Conservation (phyloP, 2,797 vertebrate species). For the Apogon hyalosoma region DNA sequence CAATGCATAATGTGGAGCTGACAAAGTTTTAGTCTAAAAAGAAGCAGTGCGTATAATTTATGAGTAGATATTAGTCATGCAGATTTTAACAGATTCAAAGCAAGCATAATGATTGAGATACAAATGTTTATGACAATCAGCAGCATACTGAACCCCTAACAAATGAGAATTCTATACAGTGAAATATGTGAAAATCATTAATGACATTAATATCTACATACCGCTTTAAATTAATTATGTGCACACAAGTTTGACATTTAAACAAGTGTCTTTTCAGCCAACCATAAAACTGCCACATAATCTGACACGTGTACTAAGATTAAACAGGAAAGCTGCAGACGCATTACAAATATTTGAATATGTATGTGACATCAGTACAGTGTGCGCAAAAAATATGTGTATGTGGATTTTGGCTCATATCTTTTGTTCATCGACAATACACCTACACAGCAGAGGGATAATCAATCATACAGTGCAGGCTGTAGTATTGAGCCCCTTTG, state of each 20-base stretch:
- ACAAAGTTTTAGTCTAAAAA: slow-evolving; percentile 27
- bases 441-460: slow-evolving; percentile 56
- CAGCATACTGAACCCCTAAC: not conserved
- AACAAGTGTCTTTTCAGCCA: not conserved
- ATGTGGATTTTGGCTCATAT: slow-evolving; percentile 17
- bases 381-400: slow-evolving; percentile 4
- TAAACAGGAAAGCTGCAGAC: slow-evolving; percentile 1
- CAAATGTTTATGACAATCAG: not conserved
- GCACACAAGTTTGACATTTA: slow-evolving; percentile 1
- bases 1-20: not conserved
- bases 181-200: not conserved
- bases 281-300: not conserved
- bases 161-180: not conserved
- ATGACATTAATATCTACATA: not conserved
- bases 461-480: slow-evolving; percentile 64
- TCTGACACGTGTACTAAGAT: not conserved
- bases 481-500: slow-evolving; percentile 36
- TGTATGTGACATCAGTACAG: not conserved
- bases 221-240: not conserved
- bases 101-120: not conserved
- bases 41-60: not conserved
- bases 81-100: not conserved
- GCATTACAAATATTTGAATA: not conserved
- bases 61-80: not conserved
- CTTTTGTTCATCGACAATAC: slow-evolving; percentile 51